Evolutionary conservation across 2,888 invertebrate species (phyloP).

Genomic region (Diploptera punctata): DNA sequence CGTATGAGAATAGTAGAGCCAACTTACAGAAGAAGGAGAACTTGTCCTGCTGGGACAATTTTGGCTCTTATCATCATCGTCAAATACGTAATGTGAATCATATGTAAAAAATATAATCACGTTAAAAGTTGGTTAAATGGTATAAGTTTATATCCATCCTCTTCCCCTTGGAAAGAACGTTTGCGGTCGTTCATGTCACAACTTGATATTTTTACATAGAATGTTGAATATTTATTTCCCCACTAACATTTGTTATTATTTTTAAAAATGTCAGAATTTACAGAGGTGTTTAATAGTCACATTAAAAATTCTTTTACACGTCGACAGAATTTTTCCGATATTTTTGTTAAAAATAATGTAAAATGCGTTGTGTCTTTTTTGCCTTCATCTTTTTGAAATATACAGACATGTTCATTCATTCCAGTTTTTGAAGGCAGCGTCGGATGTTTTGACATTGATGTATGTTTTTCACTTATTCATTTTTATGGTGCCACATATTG

Average conservation of each 20-base stretch:
- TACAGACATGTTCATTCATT: neutral
- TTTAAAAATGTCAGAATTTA: neutral
- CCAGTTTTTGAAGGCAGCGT: neutral
- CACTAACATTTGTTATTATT: neutral
- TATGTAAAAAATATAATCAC: no score
- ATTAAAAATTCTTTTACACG: neutral
- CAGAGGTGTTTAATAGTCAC: neutral
- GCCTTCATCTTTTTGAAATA: neutral
- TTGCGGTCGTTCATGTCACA: no score
- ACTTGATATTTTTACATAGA: neutral
- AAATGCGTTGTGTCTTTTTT: neutral
- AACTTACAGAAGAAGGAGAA: no score
- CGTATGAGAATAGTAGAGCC: no score
- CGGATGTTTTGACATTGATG: constrained; percentile 55
- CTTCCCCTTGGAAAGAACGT: no score
- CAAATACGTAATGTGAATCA: no score
- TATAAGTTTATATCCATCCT: no score
- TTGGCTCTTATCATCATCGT: no score
- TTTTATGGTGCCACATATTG: constrained; percentile 45
- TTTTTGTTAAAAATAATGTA: neutral
- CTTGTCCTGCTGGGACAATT: no score
- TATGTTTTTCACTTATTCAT: constrained; percentile 59
- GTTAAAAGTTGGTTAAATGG: no score
- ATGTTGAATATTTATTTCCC: neutral
- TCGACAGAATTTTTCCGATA: neutral